Base-by-base conservation (phyloP, 30 jellyfish, hydroid and myxozoan species). In the Aurelia sp. region DNA sequence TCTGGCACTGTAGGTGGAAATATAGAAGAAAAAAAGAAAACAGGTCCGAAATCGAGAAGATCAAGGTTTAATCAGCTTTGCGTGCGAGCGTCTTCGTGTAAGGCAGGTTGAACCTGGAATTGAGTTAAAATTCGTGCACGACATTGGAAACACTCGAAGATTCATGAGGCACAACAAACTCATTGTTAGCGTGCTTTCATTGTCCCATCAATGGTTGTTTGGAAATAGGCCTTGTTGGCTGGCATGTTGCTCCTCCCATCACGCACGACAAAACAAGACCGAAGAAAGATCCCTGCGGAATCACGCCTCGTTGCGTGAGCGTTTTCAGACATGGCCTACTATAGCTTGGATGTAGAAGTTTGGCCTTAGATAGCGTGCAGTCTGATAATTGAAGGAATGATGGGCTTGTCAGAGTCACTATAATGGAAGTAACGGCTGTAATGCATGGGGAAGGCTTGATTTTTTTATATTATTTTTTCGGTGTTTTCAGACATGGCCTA, bases 251-350 rank as follows among this genome's bases (percentile, higher is more conserved):
- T 47, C 83, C 83, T 30, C 68, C 83, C 18, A 72, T 72, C 83
- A 72, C 83, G 67, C 67, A 21, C 80, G 8, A 50, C 18, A 55
- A 64, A n/a, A 17, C 18, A 21, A 17, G 75, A 4, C 51, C n/a
- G 30, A 31, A 19, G 74, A 77, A 11, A 77, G 88, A 61, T 61
- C 67, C 48, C 22, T 40, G 78, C 58, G 19, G 20, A 20, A 65
- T 59, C 88, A 77, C 88, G 88, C 16, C 7, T 27, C 52, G 21
- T 77, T 62, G 88, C 88, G 88, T 77, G 79, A 77, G 88, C 30
- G 67, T 53, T 77, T 77, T 66, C 88, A 77, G 88, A 77, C 79
- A 77, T 24, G 21, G 77, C 24, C n/a, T 57, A 30, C 1, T 61
- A 30, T 63, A n/a, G 13, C 57, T 22, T 15, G 5, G 51, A 4